Evolutionary conservation across 2,888 invertebrate genomes (phyloP), one percentile per base, ranked within the genome.

Genomic region (Oligia fasciuncula): DNA sequence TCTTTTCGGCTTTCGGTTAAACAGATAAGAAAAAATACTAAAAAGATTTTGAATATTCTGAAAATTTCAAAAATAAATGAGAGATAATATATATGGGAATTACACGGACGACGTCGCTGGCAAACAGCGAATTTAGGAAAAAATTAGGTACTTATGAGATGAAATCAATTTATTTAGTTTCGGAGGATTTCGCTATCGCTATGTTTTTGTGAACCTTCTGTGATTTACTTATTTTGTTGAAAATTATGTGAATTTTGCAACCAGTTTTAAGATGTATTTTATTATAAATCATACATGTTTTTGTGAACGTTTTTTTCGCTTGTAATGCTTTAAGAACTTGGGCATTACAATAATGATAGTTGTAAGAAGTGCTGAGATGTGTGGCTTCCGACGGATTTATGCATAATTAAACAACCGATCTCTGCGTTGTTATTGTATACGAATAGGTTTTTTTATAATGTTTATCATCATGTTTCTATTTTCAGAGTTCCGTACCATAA

Each of bases 231-330:
- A 14, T 74, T 51, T 63, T 40, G 35, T 57, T n/a, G 14, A 46
- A 49, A 11, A 57, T 40, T n/a, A n/a, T 63, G 51, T 66, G 51
- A 77, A 67, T 80, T 85, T 84, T 29, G 84, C 70, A 69, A 77
- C 67, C 29, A 57, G 43, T 46, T 60, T 72, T 19, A 67, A 75
- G 70, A 73, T 70, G 67, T 67, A 69, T 77, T 68, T 73, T 82
- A 62, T 86, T 83, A 84, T 84, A 77, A 84, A 87, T 81, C 77
- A 81, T 54, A 57, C 51, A 73, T 72, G 79, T 86, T 85, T 86
- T 89, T 81, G 75, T 74, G 73, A 80, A 75, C 46, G 29, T 67
- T 79, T 65, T 65, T 71, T 65, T 66, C 46, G 73, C 72, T 60
- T 77, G 71, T 80, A 84, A 62, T 75, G 69, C 67, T 60, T 65